Evolutionary conservation across 2,113 vertebrate genomes (phyloP).

Genomic region (Pollachius pollachius): DNA sequence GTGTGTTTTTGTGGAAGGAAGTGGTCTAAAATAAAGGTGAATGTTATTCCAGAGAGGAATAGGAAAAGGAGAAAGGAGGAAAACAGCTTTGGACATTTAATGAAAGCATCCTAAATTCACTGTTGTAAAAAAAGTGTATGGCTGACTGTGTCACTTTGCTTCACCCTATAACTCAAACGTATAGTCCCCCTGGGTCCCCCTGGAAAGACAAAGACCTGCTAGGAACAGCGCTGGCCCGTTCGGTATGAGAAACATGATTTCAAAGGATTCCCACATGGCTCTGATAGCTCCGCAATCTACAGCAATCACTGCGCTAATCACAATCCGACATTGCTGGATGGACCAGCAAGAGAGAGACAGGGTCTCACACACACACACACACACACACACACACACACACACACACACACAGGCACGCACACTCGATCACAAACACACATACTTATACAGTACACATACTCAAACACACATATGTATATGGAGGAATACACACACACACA

Average conservation of each 20-base stretch:
- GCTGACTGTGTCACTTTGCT: too few relatives aligned
- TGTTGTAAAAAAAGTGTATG: too few relatives aligned
- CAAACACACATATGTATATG: neutral
- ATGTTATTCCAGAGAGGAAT: constrained; percentile 18
- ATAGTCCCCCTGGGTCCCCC: constrained; percentile 25
- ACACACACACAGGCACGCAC: too few relatives aligned
- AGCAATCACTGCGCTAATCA: constrained; percentile 37
- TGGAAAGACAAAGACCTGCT: constrained; percentile 41
- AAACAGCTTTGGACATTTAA: constrained; percentile 28
- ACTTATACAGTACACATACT: neutral
- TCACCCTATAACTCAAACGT: constrained; percentile 10
- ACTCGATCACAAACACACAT: constrained; percentile 1
- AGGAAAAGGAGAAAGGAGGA: constrained; percentile 25
- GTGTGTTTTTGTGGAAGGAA: constrained; percentile 18
- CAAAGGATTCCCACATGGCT: constrained; percentile 60
- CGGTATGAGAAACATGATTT: constrained; percentile 21
- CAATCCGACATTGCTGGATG: constrained; percentile 34
- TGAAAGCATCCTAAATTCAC: neutral
- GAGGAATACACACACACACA: neutral
- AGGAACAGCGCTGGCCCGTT: constrained; percentile 34
- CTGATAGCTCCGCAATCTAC: constrained; percentile 29
- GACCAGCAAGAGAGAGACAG: constrained; percentile 20
- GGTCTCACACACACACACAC: constrained; percentile 8
- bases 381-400: too few relatives aligned
- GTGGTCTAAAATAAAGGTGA: constrained; percentile 51